Base-by-base conservation (phyloP, 2,113 vertebrate species). In the Solea solea region DNA sequence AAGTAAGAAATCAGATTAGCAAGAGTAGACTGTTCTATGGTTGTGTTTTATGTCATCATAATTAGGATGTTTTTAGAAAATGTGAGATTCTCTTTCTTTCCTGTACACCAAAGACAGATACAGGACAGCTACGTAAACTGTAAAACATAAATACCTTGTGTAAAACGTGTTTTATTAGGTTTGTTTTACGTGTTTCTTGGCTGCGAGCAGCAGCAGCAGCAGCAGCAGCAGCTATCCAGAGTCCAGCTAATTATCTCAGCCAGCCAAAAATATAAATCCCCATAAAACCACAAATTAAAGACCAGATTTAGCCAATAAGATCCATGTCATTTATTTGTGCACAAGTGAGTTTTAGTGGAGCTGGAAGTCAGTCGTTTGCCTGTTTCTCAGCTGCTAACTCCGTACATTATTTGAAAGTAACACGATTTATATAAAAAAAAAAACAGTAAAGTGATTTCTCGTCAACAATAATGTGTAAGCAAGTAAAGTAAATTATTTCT, bases 11-110 rank as follows among this genome's bases (percentile, higher is more conserved):
- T 28, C 25, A 48, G 64, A 68, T 34, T 34, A 2, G 34, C 5
- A 34, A 34, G 34, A 34, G 3, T 34, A 21, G 21, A 54, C 27
- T 2, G 67, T 72, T 74, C 64, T 40, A 61, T 57, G 63, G 40
- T 52, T 34, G 34, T 34, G 34, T 34, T 34, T 34, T 34, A 6
- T 34, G 34, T 34, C 3, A 34, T 34, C 3, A 4, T 2, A 4
- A 34, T 34, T 1, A 34, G 34, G 34, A 34, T 34, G 34, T 34
- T 34, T 34, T 34, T 34, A 34, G 34, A 34, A 34, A 34, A 34
- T 34, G 28, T 34, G 2, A 34, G 5, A 34, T 3, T 5, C 5
- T 3, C 28, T 34, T 34, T 34, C 28, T 34, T 34, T 34, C 28
- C 28, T 5, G 5, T 34, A 34, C 28, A 34, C 28, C 5, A 5